Evolutionary conservation across 2,113 vertebrate genomes (phyloP).

Genomic region (Porphyrio hochstetteri): DNA sequence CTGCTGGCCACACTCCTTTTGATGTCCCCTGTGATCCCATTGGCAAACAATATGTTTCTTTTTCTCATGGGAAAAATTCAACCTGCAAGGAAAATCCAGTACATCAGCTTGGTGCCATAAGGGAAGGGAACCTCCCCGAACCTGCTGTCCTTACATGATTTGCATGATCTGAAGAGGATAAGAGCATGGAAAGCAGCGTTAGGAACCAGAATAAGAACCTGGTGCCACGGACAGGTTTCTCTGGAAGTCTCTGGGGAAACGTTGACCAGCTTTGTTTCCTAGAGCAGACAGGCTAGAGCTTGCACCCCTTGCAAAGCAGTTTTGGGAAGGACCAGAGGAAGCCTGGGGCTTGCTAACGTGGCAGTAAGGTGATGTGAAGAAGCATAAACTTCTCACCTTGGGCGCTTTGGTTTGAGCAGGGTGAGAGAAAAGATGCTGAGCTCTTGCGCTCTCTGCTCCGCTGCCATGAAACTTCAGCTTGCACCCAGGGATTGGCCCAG

Average conservation of each 20-base stretch:
- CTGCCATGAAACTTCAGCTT: rapidly evolving
- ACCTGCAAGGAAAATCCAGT: background rate
- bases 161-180: background rate
- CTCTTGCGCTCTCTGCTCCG: rapidly evolving
- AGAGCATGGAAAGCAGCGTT: background rate
- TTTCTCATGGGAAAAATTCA: conserved; percentile 21
- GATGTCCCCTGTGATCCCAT: too few relatives aligned
- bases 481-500: rapidly evolving
- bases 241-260: background rate
- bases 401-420: rapidly evolving
- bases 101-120: background rate
- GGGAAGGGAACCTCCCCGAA: background rate
- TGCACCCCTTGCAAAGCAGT: rapidly evolving
- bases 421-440: rapidly evolving
- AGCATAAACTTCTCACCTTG: rapidly evolving
- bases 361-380: rapidly evolving
- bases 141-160: background rate
- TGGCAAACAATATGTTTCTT: background rate
- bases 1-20: too few relatives aligned
- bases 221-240: background rate
- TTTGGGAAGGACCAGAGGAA: background rate
- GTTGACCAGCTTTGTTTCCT: background rate
- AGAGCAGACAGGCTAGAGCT: background rate
- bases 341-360: background rate
- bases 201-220: background rate